A percentile compares a stretch with the other conserved stretches of the same genome.
Evolutionary conservation across 2,888 invertebrate genomes (phyloP).

Genomic region (Schizotus pectinicornis): DNA sequence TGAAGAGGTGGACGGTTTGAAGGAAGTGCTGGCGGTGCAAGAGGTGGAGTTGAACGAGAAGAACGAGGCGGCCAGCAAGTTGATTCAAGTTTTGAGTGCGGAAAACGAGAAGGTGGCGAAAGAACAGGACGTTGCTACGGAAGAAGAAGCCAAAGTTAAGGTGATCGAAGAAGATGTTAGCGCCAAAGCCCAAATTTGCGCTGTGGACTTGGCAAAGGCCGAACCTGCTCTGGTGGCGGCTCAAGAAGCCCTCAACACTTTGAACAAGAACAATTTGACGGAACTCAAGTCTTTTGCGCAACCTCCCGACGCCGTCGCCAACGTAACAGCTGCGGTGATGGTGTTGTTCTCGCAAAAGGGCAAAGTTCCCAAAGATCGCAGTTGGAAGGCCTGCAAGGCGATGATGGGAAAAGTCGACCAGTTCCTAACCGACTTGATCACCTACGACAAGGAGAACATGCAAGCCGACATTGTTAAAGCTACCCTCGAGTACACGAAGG

Average conservation of each 20-base stretch:
- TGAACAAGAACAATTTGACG: constrained; percentile 92
- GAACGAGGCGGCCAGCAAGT: constrained; percentile 87
- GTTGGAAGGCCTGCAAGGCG: constrained; percentile 89
- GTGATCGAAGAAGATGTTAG: constrained; percentile 88
- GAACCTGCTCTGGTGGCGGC: constrained; percentile 91
- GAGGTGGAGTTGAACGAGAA: constrained; percentile 79
- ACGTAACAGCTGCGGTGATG: constrained; percentile 85
- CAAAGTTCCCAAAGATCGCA: constrained; percentile 88
- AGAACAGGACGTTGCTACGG: constrained; percentile 81
- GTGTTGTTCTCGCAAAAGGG: constrained; percentile 84
- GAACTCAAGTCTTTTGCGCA: constrained; percentile 94
- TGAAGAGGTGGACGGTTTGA: constrained; percentile 83
- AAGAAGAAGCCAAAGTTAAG: constrained; percentile 89
- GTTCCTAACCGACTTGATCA: constrained; percentile 81
- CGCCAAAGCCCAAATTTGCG: constrained; percentile 84
- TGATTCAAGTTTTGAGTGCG: constrained; percentile 83
- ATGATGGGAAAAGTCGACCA: constrained; percentile 92
- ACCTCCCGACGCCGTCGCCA: constrained; percentile 87
- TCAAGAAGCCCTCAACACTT: constrained; percentile 86
- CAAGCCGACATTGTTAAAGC: constrained; percentile 87
- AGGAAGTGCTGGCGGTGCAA: constrained; percentile 70
- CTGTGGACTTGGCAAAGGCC: constrained; percentile 87
- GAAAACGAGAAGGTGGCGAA: constrained; percentile 91
- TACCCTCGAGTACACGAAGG: constrained; percentile 66
- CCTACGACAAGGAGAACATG: constrained; percentile 94